phyloP scores from a whole-genome alignment of 1,140 invertebrate genomes.

The Kradibia gibbosae region DNA sequence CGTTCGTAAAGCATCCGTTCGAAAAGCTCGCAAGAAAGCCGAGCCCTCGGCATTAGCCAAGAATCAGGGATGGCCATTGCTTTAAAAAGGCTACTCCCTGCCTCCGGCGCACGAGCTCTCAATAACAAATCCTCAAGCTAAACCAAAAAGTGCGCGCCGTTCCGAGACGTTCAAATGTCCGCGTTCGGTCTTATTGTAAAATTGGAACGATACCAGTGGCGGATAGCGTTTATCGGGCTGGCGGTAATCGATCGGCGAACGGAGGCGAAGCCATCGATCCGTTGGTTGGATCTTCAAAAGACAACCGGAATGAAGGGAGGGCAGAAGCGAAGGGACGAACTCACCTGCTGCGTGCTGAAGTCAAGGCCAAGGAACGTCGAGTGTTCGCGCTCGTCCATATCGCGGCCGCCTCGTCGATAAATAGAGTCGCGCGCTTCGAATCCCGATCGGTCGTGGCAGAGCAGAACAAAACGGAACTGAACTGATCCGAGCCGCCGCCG shows the following conservation, averaged over 20 bases:
- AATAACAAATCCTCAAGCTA: too few relatives aligned
- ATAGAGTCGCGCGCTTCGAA: not conserved
- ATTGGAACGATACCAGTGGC: too few relatives aligned
- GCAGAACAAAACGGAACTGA: slow-evolving; percentile 23
- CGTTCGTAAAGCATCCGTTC: too few relatives aligned
- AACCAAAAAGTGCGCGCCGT: not conserved
- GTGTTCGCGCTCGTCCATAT: slow-evolving; percentile 58
- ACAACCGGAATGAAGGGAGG: too few relatives aligned
- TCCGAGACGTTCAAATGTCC: not conserved
- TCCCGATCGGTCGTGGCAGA: not conserved
- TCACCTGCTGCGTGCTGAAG: slow-evolving; percentile 87
- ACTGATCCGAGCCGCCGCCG: not conserved
- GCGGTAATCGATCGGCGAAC: too few relatives aligned
- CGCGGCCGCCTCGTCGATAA: slow-evolving; percentile 6
- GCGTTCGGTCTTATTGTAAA: not conserved
- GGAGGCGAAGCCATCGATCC: too few relatives aligned
- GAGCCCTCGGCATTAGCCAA: too few relatives aligned
- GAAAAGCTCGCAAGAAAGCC: too few relatives aligned
- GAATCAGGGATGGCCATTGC: too few relatives aligned
- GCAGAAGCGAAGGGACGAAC: not conserved
- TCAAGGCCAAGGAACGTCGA: slow-evolving; percentile 82
- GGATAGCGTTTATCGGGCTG: too few relatives aligned
- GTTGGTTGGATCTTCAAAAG: too few relatives aligned
- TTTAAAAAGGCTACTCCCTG: not conserved
- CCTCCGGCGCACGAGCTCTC: too few relatives aligned